phyloP scores from a whole-genome alignment of 2,888 invertebrate species.

The Brachyptera risi region DNA sequence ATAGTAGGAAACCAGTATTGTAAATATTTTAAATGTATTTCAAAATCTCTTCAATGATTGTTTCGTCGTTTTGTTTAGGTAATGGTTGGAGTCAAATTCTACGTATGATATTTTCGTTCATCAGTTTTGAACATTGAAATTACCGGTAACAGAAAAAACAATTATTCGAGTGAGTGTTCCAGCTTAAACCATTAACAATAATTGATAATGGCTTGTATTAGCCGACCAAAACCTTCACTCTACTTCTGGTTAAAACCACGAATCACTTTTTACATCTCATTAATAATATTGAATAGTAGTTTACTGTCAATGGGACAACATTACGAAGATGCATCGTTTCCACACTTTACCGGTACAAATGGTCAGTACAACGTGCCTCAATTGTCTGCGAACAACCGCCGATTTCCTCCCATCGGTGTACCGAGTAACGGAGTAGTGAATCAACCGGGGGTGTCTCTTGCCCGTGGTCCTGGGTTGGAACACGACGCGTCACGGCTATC shows the following conservation, averaged over 20 bases:
- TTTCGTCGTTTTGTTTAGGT: not conserved
- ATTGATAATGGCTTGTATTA: slow-evolving; percentile 11
- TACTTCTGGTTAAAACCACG: slow-evolving; percentile 16
- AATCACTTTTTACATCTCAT: not conserved
- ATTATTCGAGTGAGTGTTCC: not conserved
- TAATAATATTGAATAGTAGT: not conserved
- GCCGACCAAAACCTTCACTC: slow-evolving; percentile 6
- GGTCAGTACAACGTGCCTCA: slow-evolving; percentile 8
- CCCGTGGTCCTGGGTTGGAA: not conserved
- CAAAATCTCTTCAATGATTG: too few relatives aligned
- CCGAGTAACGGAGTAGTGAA: not conserved
- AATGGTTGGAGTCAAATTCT: not conserved
- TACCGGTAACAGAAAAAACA: not conserved
- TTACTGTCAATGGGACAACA: not conserved
- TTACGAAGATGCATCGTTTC: slow-evolving; percentile 14
- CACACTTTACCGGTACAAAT: slow-evolving; percentile 13
- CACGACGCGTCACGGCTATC: slow-evolving; percentile 3
- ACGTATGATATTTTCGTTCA: not conserved
- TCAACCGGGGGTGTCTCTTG: not conserved
- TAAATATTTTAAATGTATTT: too few relatives aligned
- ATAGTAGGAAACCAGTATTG: too few relatives aligned
- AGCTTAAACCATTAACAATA: not conserved
- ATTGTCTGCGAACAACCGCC: not conserved
- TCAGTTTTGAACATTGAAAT: not conserved
- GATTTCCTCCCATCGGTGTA: not conserved